Evolutionary conservation across 2,888 invertebrate genomes (phyloP), one percentile per base, ranked within the genome.

Genomic region (Rotaria socialis): DNA sequence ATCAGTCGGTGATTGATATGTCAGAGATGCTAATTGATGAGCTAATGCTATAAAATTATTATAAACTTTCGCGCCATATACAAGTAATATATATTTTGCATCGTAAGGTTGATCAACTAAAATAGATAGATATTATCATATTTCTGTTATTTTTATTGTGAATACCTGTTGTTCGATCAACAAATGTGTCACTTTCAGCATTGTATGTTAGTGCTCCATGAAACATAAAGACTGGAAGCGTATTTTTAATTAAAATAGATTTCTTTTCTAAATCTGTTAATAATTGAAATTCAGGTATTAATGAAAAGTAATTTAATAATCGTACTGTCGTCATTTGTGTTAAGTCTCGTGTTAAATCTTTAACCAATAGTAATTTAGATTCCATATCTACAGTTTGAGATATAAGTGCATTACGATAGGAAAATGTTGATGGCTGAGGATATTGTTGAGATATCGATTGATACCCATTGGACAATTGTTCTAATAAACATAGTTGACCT

Each of bases 221-320:
- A n/a, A 80, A 80, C 80, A 80, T 80, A 80, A 80, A 80, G 24
- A 80, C 80, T 47, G 80, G 11, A 24, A 80, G 47, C 47, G 47
- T 47, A 47, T 80, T 80, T 24, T 47, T 47, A 14, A 47, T 80
- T n/a, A 80, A 47, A 47, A 80, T n/a, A 43, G 43, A 47, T 47
- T 43, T 80, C 14, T 80, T 80, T n/a, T 80, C 80, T 47, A 47
- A n/a, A 14, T 43, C 47, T 80, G 80, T 47, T 16, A 80, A 47
- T 80, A 80, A 43, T 80, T 80, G 80, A 80, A 80, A 80, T 80
- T 80, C 80, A 14, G 80, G 80, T 47, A 80, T 80, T 24, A 80
- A 80, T 24, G 47, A 6, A 47, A 80, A 80, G n/a, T 47, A 80
- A 80, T 80, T 7, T 47, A 80, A 80, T 47, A 80, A 47, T 47